Evolutionary conservation across 2,797 vertebrate species (phyloP).

Genomic region (Lithobates sylvaticus): DNA sequence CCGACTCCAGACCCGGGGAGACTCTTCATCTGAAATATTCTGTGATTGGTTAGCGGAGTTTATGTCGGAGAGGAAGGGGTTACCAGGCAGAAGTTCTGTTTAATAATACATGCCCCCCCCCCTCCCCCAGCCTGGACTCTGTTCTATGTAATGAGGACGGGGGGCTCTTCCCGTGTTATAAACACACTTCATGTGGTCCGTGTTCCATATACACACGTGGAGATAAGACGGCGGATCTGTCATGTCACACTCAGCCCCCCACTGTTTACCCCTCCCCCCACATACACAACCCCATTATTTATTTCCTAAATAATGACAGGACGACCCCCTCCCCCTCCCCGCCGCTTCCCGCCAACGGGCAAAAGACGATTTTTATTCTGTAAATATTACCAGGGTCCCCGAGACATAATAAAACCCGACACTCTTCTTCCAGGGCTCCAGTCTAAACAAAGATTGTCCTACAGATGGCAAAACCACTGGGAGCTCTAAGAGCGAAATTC

Average conservation of each 20-base stretch:
- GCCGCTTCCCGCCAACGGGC: neutral
- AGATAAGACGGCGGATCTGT: neutral
- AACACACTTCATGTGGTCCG: neutral
- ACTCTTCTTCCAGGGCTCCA: no score
- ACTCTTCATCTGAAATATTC: no score
- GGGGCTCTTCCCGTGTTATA: neutral
- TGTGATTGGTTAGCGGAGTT: no score
- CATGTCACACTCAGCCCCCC: neutral
- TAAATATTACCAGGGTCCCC: neutral
- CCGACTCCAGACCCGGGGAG: no score
- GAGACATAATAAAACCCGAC: neutral
- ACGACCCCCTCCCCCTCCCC: neutral
- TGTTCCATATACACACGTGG: slow-evolving; percentile 3
- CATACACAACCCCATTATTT: neutral
- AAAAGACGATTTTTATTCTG: neutral
- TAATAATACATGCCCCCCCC: no score
- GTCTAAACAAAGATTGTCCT: neutral
- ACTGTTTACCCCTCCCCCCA: neutral
- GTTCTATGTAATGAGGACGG: neutral
- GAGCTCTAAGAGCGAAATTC: no score
- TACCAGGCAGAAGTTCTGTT: no score
- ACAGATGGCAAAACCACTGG: no score
- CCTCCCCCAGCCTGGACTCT: neutral
- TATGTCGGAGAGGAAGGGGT: no score
- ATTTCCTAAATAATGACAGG: neutral